Base-by-base conservation (phyloP, 2,797 vertebrate species). In the Poecilia wingei region DNA sequence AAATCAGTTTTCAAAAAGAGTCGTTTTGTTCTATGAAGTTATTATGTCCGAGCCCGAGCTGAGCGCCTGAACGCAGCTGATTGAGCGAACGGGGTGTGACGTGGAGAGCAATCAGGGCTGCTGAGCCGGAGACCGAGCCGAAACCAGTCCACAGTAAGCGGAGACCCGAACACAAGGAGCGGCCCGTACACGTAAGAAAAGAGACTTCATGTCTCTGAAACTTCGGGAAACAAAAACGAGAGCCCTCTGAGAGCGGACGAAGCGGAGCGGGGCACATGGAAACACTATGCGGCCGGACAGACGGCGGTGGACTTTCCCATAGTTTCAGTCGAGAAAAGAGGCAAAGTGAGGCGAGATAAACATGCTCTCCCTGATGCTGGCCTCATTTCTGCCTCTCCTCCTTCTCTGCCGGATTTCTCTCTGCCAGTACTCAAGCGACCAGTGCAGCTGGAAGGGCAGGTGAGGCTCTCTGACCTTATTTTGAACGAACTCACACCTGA, bases 371-470 rank as follows among this genome's bases (percentile, higher is more conserved):
- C 92, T 92, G 92, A 88, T 92, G 86, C 90, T 96, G 87, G 93
- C 94, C 91, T 90, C 90, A 83, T 76, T 95, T 82, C 90, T 96
- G 92, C 93, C 95, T 79, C 92, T 96, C 66, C 87, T 96, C 14
- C 86, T 95, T 25, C 91, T 98, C 82, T 95, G 96, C 84, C 93
- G 96, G 88, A 93, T 94, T 57, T 95, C 95, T 88, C 77, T 92
- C 18, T 92, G 96, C 79, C 98, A 98, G 82, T 98, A 98, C 91
- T 98, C 97, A 28, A 98, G 98, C 88, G 98, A 99, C 92, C 96
- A 98, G 95, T 99, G 98, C 96, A 98, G 96, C 94, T 99, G 98
- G 98, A 98, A 96, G 94, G 98, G 98, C 89, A 99, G 98, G 98
- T 98, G 92, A 97, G 90, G 8, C 6, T 41, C 3, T 12, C 12